Conservation (phyloP, 2,888 invertebrate species). For the Ceramica pisi region DNA sequence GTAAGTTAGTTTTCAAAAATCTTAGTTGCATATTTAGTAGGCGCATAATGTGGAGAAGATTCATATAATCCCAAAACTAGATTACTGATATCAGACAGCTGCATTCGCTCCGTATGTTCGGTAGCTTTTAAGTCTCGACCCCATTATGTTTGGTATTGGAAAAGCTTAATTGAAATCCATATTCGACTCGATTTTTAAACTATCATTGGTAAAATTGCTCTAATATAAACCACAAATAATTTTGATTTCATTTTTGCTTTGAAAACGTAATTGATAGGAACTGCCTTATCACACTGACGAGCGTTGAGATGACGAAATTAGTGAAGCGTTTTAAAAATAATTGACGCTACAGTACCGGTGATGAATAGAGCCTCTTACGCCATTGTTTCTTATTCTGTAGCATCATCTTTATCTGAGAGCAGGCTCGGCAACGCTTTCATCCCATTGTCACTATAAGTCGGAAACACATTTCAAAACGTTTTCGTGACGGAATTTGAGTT, state of each 20-base stretch:
- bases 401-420: constrained; percentile 51
- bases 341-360: constrained; percentile 15
- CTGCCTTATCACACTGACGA: constrained; percentile 22
- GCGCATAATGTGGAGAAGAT: constrained; percentile 8
- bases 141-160: constrained; percentile 12
- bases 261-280: constrained; percentile 36
- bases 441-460: constrained; percentile 60
- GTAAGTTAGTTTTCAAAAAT: background rate
- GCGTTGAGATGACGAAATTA: constrained; percentile 35
- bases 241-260: background rate
- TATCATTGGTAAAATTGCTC: background rate
- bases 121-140: background rate
- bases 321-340: constrained; percentile 55
- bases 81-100: constrained; percentile 19
- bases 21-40: constrained; percentile 17
- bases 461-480: constrained; percentile 46
- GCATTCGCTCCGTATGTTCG: constrained; percentile 23
- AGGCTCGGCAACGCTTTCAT: constrained; percentile 47
- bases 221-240: constrained; percentile 4
- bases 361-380: constrained; percentile 50
- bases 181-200: background rate
- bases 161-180: constrained; percentile 22
- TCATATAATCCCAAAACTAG: constrained; percentile 2
- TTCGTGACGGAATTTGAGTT: constrained; percentile 33
- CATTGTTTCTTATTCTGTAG: constrained; percentile 56